phyloP scores from a whole-genome alignment of 1,140 invertebrate genomes.

The Procambarus virginalis region DNA sequence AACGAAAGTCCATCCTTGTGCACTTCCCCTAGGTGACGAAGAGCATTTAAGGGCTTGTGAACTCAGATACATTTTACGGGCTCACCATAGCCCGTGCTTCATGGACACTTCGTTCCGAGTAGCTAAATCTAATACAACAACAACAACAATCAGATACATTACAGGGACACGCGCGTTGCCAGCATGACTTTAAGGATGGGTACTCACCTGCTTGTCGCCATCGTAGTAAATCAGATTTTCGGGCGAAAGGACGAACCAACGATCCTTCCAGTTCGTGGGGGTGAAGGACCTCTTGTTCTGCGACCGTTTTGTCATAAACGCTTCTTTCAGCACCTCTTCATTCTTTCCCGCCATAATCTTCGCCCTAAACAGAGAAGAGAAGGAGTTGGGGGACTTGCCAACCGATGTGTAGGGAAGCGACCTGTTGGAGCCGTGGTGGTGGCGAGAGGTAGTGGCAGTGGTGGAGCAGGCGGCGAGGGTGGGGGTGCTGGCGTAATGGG shows the following conservation, averaged over 20 bases:
- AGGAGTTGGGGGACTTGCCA: not conserved
- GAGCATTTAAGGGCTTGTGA: too few species aligned
- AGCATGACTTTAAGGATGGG: not conserved
- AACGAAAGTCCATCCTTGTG: too few species aligned
- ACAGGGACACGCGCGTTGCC: not conserved
- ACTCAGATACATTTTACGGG: not conserved
- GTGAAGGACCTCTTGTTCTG: constrained; percentile 91
- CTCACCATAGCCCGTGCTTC: not conserved
- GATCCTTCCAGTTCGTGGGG: constrained; percentile 87
- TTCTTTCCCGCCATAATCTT: constrained; percentile 52
- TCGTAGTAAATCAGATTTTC: constrained; percentile 87
- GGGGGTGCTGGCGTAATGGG: constrained; percentile 14
- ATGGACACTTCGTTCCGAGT: not conserved
- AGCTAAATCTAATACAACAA: not conserved
- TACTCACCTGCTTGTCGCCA: constrained; percentile 83
- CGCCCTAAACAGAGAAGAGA: not conserved
- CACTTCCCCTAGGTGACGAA: too few species aligned
- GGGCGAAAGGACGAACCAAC: constrained; percentile 87
- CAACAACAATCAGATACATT: not conserved
- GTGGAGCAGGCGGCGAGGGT: constrained; percentile 9
- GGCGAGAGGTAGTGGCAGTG: constrained; percentile 10
- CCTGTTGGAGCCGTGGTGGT: not conserved
- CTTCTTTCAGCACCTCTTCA: constrained; percentile 72
- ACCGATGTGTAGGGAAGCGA: not conserved
- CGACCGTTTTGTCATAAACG: constrained; percentile 89